Evolutionary conservation across 2,797 vertebrate species (phyloP).

Genomic region (Euthynnus affinis): DNA sequence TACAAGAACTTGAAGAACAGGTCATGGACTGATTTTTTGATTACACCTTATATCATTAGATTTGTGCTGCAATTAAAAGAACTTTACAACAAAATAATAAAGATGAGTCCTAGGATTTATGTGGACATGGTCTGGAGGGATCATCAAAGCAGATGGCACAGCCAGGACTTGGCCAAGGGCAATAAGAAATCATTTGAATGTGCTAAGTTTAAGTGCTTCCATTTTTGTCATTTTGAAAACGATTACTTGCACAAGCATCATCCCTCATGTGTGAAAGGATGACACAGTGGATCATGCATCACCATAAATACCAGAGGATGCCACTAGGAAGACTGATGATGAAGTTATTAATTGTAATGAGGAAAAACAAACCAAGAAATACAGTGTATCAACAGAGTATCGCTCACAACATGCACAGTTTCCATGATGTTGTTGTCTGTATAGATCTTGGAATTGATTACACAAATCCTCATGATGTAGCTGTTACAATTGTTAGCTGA

Average conservation of each 20-base stretch:
- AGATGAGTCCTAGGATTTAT: background rate
- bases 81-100: conserved; percentile 1
- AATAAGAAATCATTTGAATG: background rate
- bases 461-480: background rate
- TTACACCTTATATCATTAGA: background rate
- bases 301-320: background rate
- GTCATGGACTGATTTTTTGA: background rate
- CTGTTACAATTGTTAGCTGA: no score
- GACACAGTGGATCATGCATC: background rate
- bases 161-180: background rate
- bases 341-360: background rate
- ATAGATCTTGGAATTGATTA: background rate
- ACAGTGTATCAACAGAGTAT: background rate
- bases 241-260: background rate
- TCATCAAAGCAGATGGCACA: background rate
- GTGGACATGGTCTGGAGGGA: background rate
- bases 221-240: background rate
- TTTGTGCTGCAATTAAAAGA: background rate
- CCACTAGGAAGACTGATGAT: background rate
- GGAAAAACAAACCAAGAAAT: background rate
- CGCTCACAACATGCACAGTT: background rate
- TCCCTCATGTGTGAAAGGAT: background rate
- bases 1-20: background rate
- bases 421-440: background rate
- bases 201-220: background rate